Evolutionary conservation across 1,140 invertebrate species (phyloP), one percentile per base, ranked within the genome.

Genomic region (Euschistus heros): DNA sequence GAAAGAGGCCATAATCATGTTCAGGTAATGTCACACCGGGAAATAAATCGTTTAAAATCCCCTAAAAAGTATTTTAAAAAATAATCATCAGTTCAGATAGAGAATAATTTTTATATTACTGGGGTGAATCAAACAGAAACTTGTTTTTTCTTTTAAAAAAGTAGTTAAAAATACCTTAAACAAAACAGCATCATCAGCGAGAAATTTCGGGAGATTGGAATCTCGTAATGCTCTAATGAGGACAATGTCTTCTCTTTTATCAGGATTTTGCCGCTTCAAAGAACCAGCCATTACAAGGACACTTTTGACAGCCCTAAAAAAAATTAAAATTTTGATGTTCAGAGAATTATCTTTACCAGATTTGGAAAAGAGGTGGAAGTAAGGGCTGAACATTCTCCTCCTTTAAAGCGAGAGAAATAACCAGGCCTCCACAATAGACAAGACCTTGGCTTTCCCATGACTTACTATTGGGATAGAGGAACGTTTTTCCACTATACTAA

Each of bases 161-260:
- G 8, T 5, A 3, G 8, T 5, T 30, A 30, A 37, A 37, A 37
- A 37, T 72, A 78, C 78, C 47, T 79, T 74, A 68, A 91, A 95
- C 0, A 97, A 78, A 15, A 89, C 75, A 0, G 89, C 84, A 75
- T 97, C 93, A 61, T 90, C 86, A 7, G 86, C 83, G 55, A 95
- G 77, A 75, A 97, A 96, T 74, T 96, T 96, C 0, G 94, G 92
- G 62, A 95, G 76, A 76, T 96, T 97, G 54, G 92, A 92, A 74
- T 96, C 92, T 68, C 91, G 81, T 27, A 97, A 78, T 0, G 92
- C 93, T 71, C 88, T 84, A 59, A 91, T 84, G 10, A 91, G 71
- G 0, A 89, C 87, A 37, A 87, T 82, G 68, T 91, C 86, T 75
- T 91, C 88, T 20, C 79, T 83, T 70, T 88, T 87, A 66, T 92